Evolutionary conservation across 2,888 invertebrate species (phyloP), one percentile per base, ranked within the genome.

Genomic region (Cyaniris semiargus): DNA sequence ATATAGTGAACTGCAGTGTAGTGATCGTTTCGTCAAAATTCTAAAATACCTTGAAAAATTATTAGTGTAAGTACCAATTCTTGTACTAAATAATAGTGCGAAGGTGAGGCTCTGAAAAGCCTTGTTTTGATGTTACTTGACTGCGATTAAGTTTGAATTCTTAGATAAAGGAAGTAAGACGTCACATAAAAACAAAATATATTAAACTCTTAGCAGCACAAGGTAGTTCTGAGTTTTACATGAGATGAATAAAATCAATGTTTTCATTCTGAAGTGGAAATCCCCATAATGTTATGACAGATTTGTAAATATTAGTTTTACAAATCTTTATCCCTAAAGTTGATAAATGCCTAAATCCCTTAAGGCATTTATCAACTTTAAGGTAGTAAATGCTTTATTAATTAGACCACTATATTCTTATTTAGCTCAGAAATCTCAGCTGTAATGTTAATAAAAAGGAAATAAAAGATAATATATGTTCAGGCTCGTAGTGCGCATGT

Each of bases 11-110:
- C 84, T 82, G 77, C 81, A 83, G 83, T 83, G 89, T 86, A 80
- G 86, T 85, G 79, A 76, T 78, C 76, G 84, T 86, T 88, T 82
- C 81, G 84, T 83, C 85, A 79, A 60, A 71, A 74, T 76, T 71
- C 38, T 75, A 44, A 82, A 81, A 81, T 80, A 81, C 80, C 77
- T 79, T 80, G 78, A 82, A 79, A 80, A 83, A 79, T 81, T 84
- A 82, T 84, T 84, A 85, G 86, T 87, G 92, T 92, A 85, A 92
- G 93, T 92, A 89, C 71, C 71, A 53, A 27, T 34, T 27, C 18
- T 60, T 23, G 23, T 72, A 27, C 31, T 70, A 21, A 27, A 44
- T 34, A 13, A 23, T 48, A 74, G 72, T 18, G 44, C 15, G 23
- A 31, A 53, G 74, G n/a, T 53, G 74, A 74, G 74, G 74, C 44